Evolutionary conservation across 2,888 invertebrate species (phyloP), one percentile per base, ranked within the genome.

Genomic region (Drosophila pseudotalamancana): DNA sequence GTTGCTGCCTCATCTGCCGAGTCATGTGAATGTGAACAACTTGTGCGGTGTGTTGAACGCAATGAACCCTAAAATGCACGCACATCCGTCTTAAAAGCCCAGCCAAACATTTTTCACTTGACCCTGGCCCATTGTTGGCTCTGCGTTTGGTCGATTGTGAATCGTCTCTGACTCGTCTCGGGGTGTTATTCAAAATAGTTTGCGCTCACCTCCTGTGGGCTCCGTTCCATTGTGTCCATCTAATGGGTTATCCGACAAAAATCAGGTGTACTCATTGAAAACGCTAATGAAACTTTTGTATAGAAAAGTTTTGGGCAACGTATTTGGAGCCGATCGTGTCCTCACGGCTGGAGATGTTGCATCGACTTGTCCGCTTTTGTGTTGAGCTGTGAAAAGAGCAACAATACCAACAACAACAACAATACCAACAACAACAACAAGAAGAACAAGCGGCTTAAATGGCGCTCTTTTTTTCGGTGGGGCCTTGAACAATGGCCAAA

Each of bases 11-110:
- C 77, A 71, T 71, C 74, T 67, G 83, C 18, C 83, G 81, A 77
- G 87, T 78, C 87, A 87, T 78, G 84, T 84, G 85, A 76, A 84
- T 76, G 65, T 63, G 78, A 71, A 71, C 77, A 84, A 77, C 85
- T 81, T 87, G 84, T 84, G 77, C 72, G 83, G 83, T 61, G 59
- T 37, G 53, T 48, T 34, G 60, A 56, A 80, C 63, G 77, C 80
- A 86, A 75, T 86, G 83, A 85, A 85, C 86, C 83, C 83, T 75
- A 80, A 86, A 82, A 74, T 80, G 66, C 72, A 70, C 74, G 74
- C 74, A 80, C 80, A 83, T 82, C 79, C 79, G 68, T 77, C 84
- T 65, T 60, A 53, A 25, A 56, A 66, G 39, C 35, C 69, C 37
- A 72, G 59, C 40, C 49, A 34, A 48, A 50, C 67, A 62, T 72